phyloP scores from a whole-genome alignment of 2,888 invertebrate genomes.

The Ennomos quercinarius region DNA sequence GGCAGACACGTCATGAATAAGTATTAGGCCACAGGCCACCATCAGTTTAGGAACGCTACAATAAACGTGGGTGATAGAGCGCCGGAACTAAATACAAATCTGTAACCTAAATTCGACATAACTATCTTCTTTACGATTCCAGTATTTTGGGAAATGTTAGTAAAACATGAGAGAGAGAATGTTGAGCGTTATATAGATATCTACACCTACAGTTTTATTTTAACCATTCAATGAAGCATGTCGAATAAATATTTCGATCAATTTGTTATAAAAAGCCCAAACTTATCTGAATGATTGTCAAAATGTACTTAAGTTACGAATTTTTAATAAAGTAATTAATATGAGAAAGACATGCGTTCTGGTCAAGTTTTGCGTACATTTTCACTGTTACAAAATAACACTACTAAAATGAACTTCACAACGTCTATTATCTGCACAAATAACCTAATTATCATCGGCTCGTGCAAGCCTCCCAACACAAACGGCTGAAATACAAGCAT shows the following conservation, averaged over 20 bases:
- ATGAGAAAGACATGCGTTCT: neutral
- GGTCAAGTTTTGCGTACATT: constrained; percentile 9
- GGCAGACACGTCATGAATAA: constrained; percentile 41
- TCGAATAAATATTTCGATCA: too few relatives aligned
- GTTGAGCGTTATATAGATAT: too few relatives aligned
- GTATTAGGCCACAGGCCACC: constrained; percentile 33
- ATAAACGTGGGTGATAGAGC: constrained; percentile 3
- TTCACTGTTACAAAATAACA: constrained; percentile 36
- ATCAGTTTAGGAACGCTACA: constrained; percentile 1
- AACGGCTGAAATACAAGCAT: constrained; percentile 48
- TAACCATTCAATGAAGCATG: too few relatives aligned
- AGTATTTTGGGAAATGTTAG: neutral
- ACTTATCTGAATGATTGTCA: too few relatives aligned
- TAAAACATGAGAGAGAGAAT: neutral
- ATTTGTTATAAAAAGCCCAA: too few relatives aligned
- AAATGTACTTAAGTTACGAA: too few relatives aligned
- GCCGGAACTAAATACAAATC: constrained; percentile 5
- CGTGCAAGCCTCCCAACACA: constrained; percentile 45
- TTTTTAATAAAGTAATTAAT: too few relatives aligned
- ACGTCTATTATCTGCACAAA: constrained; percentile 38
- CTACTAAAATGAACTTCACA: constrained; percentile 39
- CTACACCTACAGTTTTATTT: too few relatives aligned
- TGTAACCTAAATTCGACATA: neutral
- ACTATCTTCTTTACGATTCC: constrained; percentile 1
- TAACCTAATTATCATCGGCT: constrained; percentile 59